A percentile compares a stretch with the other conserved stretches of the same genome.
phyloP scores from a whole-genome alignment of 37 sponge, comb jelly and placozoan species.

The Halichondria panicea region DNA sequence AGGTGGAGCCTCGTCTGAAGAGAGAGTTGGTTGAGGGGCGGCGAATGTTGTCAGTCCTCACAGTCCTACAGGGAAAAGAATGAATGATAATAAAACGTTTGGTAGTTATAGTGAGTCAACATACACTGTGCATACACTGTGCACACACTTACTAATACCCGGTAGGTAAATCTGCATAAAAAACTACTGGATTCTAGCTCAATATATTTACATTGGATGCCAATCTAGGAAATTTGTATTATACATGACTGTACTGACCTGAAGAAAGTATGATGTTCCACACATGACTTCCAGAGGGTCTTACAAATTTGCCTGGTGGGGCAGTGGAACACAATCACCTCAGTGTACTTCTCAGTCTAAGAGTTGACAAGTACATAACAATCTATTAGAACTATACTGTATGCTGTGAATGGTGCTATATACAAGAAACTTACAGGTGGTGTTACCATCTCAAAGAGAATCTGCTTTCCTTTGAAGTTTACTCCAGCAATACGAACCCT shows the following conservation, averaged over 20 bases:
- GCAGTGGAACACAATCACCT: slow-evolving; percentile 63
- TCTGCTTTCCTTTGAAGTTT: slow-evolving; percentile 75
- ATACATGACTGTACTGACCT: slow-evolving; percentile 37
- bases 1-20: slow-evolving; percentile 80
- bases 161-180: not conserved
- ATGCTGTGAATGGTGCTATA: not conserved
- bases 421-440: slow-evolving; percentile 27
- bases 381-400: not conserved
- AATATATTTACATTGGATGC: not conserved
- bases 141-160: not conserved
- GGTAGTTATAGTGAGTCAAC: not conserved
- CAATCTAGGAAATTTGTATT: not conserved
- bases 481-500: slow-evolving; percentile 77
- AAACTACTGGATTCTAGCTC: not conserved
- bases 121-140: not conserved
- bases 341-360: slow-evolving; percentile 47
- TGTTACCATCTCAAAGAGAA: slow-evolving; percentile 72
- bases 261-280: slow-evolving; percentile 92
- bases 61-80: slow-evolving; percentile 10
- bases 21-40: slow-evolving; percentile 50
- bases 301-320: slow-evolving; percentile 71
- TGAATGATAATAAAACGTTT: too few relatives aligned
- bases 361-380: not conserved
- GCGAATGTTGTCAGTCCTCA: slow-evolving; percentile 23
- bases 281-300: slow-evolving; percentile 88